These are phyloP conservation scores for Synodontis membranacea DNA, from an alignment of 2,113 vertebrate genomes.

Conservation along the genomic window DNA sequence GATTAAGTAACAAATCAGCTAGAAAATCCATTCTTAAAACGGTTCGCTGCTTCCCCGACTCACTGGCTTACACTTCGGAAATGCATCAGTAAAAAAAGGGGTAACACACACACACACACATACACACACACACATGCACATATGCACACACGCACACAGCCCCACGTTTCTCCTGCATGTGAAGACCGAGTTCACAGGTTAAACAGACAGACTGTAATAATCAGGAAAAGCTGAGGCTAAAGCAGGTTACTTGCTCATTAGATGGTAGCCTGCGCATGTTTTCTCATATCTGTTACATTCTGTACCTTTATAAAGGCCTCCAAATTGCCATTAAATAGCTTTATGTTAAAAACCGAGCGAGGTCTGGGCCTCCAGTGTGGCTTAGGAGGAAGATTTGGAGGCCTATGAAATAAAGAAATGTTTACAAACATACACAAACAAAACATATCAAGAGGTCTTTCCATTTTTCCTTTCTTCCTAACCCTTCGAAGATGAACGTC, in stretches of 20 bases:
- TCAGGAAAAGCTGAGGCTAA: constrained; percentile 27
- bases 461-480: not conserved
- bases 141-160: constrained; percentile 6
- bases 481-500: too few relatives aligned
- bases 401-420: constrained; percentile 83
- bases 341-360: constrained; percentile 89
- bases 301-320: constrained; percentile 94
- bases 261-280: constrained; percentile 66
- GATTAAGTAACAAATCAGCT: not conserved
- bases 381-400: constrained; percentile 86
- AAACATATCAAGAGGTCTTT: not conserved
- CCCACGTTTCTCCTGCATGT: constrained; percentile 24
- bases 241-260: constrained; percentile 67
- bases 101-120: not conserved
- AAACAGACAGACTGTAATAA: constrained; percentile 37
- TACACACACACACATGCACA: constrained; percentile 1
- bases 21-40: not conserved
- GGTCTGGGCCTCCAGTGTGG: constrained; percentile 86
- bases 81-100: not conserved
- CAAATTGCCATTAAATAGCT: constrained; percentile 97
- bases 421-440: not conserved
- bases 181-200: constrained; percentile 28
- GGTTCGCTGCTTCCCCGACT: too few relatives aligned
- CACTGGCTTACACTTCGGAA: not conserved
- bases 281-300: constrained; percentile 61